Base-by-base conservation (phyloP, 2,113 vertebrate genomes). In the Danio rerio region DNA sequence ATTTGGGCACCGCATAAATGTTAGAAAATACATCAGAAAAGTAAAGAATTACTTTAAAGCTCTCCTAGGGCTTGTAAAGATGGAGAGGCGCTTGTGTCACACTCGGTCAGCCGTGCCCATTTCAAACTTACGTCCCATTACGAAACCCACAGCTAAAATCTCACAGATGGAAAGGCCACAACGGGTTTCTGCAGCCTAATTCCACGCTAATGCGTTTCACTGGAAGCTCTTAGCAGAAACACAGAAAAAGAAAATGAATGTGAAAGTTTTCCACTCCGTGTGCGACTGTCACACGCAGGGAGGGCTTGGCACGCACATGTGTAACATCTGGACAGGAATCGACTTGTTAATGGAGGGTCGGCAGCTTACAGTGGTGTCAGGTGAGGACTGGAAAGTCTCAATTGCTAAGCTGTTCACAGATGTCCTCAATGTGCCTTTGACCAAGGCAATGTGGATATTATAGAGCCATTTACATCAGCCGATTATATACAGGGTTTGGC, bases 271-370 rank as follows among this genome's bases (percentile, higher is more conserved):
- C 70, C 42, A 56, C 61, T 80, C 59, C 4, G 50, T 68, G 81
- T 74, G 71, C 11, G 40, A 66, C 69, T 74, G 56, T 63, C 40
- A 45, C 53, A 40, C 10, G 13, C 45, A 59, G 53, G 79, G 62
- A 18, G 81, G 73, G 72, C 50, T 50, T 82, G 62, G 72, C 62
- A 70, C 55, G 4, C 45, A 70, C 7, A 63, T 59, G 45, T 2
- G 8, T 55, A 75, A 77, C 70, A 75, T 75, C 80, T 82, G 80
- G 80, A 66, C 21, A 75, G 80, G 13, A 75, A 53, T n/a, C 9
- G 15, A 40, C 45, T 55, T 75, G 72, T 75, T 75, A 75, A 75
- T 75, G 55, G 55, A 59, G 55, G 55, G 72, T 75, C 72, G 11
- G 55, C 53, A 75, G 72, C 72, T 59, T 59, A 75, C 53, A 58